phyloP scores from a whole-genome alignment of 2,113 vertebrate genomes.

The Syngnathus floridae region DNA sequence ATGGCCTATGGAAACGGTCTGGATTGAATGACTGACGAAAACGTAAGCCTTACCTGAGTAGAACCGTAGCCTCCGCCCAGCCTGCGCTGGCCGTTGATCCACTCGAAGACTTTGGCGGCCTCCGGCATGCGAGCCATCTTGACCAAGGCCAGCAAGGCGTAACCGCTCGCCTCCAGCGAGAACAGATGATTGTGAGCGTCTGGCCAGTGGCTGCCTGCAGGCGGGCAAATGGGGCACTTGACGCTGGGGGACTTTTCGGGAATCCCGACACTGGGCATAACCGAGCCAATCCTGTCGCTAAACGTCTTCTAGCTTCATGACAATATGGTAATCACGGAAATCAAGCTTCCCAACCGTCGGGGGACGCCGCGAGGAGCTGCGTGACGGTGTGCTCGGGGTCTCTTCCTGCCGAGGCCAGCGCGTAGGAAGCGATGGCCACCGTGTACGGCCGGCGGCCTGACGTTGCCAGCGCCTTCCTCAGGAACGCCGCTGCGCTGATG shows the following conservation, averaged over 20 bases:
- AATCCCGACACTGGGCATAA: neutral
- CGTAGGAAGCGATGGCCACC: constrained; percentile 78
- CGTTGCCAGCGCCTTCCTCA: constrained; percentile 46
- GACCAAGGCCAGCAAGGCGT: constrained; percentile 66
- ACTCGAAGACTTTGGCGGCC: constrained; percentile 51
- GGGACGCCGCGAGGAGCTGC: constrained; percentile 39
- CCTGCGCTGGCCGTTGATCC: constrained; percentile 64
- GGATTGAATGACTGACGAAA: neutral
- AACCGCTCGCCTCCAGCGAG: constrained; percentile 68
- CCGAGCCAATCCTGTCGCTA: neutral
- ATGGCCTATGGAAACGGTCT: too few species aligned
- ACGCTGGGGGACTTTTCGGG: too few species aligned
- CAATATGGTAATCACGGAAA: neutral
- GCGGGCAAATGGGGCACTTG: neutral
- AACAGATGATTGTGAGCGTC: constrained; percentile 46
- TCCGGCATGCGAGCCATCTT: constrained; percentile 45
- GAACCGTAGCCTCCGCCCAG: constrained; percentile 65
- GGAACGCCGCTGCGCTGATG: constrained; percentile 25
- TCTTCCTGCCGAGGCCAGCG: constrained; percentile 63
- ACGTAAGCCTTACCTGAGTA: constrained; percentile 66
- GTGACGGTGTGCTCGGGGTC: neutral
- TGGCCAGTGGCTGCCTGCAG: constrained; percentile 60
- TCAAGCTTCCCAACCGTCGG: constrained; percentile 40
- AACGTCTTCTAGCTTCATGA: neutral
- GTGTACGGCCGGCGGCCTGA: constrained; percentile 72